Percentiles rank a stretch among this genome's conserved stretches.
phyloP scores from a whole-genome alignment of 2,113 vertebrate species.

The Trichechus manatus region DNA sequence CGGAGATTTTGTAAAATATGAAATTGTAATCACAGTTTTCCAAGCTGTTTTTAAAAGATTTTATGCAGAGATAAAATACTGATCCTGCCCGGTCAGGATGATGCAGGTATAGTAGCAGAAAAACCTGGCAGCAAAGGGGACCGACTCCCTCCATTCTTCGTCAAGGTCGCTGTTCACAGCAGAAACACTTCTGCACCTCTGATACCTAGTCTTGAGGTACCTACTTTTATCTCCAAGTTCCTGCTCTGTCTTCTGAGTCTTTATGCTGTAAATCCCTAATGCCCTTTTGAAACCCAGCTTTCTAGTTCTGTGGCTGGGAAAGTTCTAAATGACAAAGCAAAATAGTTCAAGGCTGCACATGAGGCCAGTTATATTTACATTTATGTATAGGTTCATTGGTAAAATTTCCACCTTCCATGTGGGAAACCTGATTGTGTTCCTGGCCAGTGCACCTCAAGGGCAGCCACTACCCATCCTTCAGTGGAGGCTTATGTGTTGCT shows the following conservation, averaged over 20 bases:
- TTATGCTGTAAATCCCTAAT: background rate
- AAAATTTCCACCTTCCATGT: background rate
- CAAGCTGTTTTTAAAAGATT: background rate
- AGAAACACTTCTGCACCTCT: background rate
- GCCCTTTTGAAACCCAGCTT: background rate
- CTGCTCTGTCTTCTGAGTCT: background rate
- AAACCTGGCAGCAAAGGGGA: background rate
- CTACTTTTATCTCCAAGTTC: background rate
- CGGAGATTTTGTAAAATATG: constrained; percentile 19
- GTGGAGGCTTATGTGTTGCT: background rate
- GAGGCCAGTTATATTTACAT: background rate
- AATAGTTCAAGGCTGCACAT: background rate
- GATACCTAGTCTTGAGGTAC: background rate
- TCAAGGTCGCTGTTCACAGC: too few relatives aligned
- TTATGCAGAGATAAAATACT: background rate
- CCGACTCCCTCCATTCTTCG: fast-evolving
- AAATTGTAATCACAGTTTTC: background rate
- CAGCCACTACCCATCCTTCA: background rate
- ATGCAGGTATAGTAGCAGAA: background rate
- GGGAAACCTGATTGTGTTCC: background rate
- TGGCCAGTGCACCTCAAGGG: background rate
- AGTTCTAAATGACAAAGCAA: background rate
- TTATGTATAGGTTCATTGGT: background rate
- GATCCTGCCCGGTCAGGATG: background rate
- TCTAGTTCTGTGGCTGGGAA: constrained; percentile 15